Conservation (phyloP, 2,888 invertebrate species). For the Tinea semifulvella region DNA sequence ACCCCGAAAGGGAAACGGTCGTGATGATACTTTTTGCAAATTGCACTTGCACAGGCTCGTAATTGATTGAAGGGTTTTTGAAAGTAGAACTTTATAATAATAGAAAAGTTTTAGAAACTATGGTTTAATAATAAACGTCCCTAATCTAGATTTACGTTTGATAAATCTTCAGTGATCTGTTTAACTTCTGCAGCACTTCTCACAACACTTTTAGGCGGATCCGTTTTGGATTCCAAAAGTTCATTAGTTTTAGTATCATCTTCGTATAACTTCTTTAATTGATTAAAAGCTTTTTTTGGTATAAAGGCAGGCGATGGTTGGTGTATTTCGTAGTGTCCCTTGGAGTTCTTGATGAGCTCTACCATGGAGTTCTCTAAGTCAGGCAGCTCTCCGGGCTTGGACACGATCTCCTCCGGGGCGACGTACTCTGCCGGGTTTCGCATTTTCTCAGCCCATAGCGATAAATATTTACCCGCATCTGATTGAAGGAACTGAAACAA, state of each 20-base stretch:
- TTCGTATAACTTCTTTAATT: slow-evolving; percentile 38
- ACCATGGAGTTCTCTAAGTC: slow-evolving; percentile 53
- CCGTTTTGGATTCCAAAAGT: neutral
- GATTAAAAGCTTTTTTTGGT: slow-evolving; percentile 32
- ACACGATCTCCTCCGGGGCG: slow-evolving; percentile 16
- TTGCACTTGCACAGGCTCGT: neutral
- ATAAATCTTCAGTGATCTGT: slow-evolving; percentile 66
- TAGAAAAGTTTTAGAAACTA: neutral
- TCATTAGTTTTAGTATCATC: slow-evolving; percentile 11
- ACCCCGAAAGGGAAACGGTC: too few relatives aligned
- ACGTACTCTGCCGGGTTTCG: slow-evolving; percentile 27
- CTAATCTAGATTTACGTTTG: slow-evolving; percentile 64
- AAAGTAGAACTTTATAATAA: neutral
- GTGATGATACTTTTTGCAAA: too few relatives aligned
- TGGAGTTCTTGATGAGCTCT: slow-evolving; percentile 43
- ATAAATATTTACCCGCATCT: slow-evolving; percentile 64
- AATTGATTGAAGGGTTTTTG: too few relatives aligned
- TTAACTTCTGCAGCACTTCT: slow-evolving; percentile 43
- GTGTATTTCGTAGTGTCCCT: slow-evolving; percentile 51
- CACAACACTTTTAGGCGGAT: slow-evolving; percentile 19
- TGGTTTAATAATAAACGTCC: too few relatives aligned
- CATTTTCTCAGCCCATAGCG: slow-evolving; percentile 70
- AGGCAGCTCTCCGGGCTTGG: slow-evolving; percentile 30
- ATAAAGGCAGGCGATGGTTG: slow-evolving; percentile 50
- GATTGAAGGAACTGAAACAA: slow-evolving; percentile 50